Evolutionary conservation across 2,797 vertebrate species (phyloP).

Genomic region (Enteromius viviparus): DNA sequence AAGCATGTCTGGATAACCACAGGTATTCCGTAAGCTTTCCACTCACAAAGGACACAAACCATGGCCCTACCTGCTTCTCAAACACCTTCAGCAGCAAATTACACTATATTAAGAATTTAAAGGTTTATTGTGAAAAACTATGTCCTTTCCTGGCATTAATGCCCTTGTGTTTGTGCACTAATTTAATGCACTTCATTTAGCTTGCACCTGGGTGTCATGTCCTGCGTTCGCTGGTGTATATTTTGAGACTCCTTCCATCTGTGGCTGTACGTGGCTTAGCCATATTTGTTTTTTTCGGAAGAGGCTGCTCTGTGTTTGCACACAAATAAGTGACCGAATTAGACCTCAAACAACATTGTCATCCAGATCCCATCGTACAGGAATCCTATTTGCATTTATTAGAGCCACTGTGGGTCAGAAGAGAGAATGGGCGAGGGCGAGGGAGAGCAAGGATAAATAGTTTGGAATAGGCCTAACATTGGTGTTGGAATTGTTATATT

Average conservation of each 20-base stretch:
- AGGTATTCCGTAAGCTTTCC: not conserved
- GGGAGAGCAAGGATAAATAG: not conserved
- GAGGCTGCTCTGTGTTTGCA: constrained; percentile 28
- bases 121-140: not conserved
- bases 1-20: not conserved
- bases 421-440: not conserved
- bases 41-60: not conserved
- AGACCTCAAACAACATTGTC: constrained; percentile 14
- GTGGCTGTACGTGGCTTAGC: constrained; percentile 39
- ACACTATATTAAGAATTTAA: constrained; percentile 2
- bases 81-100: not conserved
- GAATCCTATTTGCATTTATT: constrained; percentile 58
- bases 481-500: not conserved
- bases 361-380: constrained; percentile 56
- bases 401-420: constrained; percentile 29
- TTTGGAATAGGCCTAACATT: not conserved
- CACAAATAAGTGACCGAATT: constrained; percentile 32
- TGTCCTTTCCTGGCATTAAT: constrained; percentile 17
- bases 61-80: not conserved
- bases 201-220: constrained; percentile 37
- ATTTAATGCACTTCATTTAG: constrained; percentile 41
- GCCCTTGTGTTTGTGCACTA: constrained; percentile 24
- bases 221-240: constrained; percentile 15
- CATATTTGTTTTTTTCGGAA: constrained; percentile 25
- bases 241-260: constrained; percentile 45